phyloP scores from a whole-genome alignment of 2,797 vertebrate genomes.

The Rhinophrynus dorsalis region DNA sequence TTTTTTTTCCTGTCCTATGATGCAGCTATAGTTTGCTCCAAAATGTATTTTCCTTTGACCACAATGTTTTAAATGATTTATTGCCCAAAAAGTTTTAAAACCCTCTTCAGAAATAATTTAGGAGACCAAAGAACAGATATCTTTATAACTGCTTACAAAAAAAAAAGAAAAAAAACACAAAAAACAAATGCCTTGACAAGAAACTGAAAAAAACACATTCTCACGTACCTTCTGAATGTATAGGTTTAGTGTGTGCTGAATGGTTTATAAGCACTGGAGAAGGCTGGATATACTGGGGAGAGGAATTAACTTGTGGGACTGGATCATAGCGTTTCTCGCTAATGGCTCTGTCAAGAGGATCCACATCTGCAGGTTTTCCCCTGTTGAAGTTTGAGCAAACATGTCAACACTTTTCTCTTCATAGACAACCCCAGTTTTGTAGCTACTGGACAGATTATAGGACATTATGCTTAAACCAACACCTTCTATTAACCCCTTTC shows the following conservation, averaged over 20 bases:
- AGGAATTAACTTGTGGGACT: constrained; percentile 76
- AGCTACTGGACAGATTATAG: neutral
- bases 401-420: neutral
- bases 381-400: constrained; percentile 63
- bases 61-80: no score
- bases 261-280: constrained; percentile 61
- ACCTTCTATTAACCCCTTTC: no score
- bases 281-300: constrained; percentile 82
- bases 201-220: no score
- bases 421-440: neutral
- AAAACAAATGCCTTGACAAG: no score
- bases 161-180: no score
- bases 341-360: constrained; percentile 79
- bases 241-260: constrained; percentile 81
- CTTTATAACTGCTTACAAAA: no score
- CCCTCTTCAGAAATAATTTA: no score
- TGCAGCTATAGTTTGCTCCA: no score
- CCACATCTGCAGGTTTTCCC: constrained; percentile 71
- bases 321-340: constrained; percentile 88
- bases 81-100: no score
- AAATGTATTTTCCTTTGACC: no score
- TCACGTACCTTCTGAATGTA: constrained; percentile 79
- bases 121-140: no score
- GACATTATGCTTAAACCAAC: neutral
- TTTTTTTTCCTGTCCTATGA: no score